Conservation (phyloP, 2,888 invertebrate species). For the Acleris holmiana region DNA sequence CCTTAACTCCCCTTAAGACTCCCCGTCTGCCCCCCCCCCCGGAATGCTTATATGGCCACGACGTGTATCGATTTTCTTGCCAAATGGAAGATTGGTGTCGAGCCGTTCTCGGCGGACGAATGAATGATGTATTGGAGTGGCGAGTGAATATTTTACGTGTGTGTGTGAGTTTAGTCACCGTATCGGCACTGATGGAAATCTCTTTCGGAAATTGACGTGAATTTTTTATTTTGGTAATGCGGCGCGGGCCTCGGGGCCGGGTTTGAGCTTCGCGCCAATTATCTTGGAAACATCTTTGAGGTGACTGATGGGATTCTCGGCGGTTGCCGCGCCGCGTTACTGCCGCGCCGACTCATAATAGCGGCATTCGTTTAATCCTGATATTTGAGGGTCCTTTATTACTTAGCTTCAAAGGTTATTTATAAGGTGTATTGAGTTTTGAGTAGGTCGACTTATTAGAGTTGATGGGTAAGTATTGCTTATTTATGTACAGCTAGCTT, state of each 20-base stretch:
- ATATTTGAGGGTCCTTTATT: conserved; percentile 30
- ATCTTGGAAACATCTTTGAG: conserved; percentile 69
- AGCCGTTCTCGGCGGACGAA: conserved; percentile 80
- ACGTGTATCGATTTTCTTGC: conserved; percentile 84
- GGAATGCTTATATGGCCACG: conserved; percentile 85
- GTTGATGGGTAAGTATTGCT: background rate
- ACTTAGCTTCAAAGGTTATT: conserved; percentile 26
- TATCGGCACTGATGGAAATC: conserved; percentile 73
- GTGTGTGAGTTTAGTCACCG: conserved; percentile 72
- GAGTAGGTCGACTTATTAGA: conserved; percentile 24
- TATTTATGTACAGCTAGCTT: no score
- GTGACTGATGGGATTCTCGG: conserved; percentile 70
- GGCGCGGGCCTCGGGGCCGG: conserved; percentile 47
- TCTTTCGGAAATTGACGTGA: conserved; percentile 70
- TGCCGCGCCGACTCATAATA: conserved; percentile 24
- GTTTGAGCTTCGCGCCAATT: conserved; percentile 67
- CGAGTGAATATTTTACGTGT: conserved; percentile 77
- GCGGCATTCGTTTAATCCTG: conserved; percentile 34
- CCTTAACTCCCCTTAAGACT: conserved; percentile 84
- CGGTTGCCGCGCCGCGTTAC: conserved; percentile 50
- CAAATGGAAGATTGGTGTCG: conserved; percentile 85
- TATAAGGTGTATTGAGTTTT: conserved; percentile 28
- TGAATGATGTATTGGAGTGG: conserved; percentile 83
- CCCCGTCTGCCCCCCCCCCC: conserved; percentile 80
- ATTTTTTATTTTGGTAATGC: conserved; percentile 81